phyloP scores from a whole-genome alignment of 2,113 vertebrate genomes.

The Neolamprologus sp. region DNA sequence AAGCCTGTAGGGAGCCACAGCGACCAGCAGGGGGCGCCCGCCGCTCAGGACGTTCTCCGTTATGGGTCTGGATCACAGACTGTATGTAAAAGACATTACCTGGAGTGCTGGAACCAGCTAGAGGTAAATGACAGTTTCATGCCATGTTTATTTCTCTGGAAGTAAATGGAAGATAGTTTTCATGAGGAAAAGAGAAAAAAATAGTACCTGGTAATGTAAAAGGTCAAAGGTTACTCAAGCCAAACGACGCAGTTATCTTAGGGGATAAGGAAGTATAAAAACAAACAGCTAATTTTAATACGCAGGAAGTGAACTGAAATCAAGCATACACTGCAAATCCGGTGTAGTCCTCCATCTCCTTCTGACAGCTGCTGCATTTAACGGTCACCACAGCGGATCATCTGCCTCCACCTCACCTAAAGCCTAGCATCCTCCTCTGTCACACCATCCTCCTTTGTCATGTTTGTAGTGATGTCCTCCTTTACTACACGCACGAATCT shows the following conservation, averaged over 20 bases:
- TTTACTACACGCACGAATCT: neutral
- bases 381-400: neutral
- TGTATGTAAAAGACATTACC: neutral
- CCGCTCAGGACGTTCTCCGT: neutral
- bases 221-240: neutral
- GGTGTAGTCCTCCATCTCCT: neutral
- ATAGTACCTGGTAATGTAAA: neutral
- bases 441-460: neutral
- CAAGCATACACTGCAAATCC: neutral
- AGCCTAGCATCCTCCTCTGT: neutral
- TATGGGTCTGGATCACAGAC: neutral
- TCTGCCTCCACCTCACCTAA: neutral
- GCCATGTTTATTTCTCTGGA: neutral
- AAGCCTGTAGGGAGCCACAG: neutral
- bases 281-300: neutral
- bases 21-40: conserved; percentile 18
- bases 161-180: neutral
- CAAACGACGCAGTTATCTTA: neutral
- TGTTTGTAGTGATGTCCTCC: neutral
- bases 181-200: neutral
- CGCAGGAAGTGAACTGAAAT: neutral
- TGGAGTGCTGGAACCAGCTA: neutral
- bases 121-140: neutral
- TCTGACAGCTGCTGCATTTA: neutral
- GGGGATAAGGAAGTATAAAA: neutral